These are phyloP conservation scores for Noturus placidus DNA, from an alignment of 2,113 vertebrate species.

Conservation along the genomic window DNA sequence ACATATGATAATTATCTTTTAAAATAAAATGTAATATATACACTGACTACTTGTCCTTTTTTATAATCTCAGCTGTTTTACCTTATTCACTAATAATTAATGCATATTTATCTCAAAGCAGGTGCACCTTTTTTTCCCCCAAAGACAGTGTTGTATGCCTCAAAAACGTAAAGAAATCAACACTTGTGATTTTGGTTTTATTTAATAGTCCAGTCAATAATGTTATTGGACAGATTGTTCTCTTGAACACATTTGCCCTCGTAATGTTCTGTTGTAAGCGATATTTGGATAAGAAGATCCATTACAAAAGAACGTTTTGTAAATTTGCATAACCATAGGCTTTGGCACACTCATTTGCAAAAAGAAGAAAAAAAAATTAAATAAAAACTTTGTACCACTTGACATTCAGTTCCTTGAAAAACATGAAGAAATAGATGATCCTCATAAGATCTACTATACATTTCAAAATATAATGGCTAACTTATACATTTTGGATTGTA, in stretches of 20 bases:
- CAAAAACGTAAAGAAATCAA: conserved; percentile 50
- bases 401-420: conserved; percentile 49
- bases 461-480: conserved; percentile 67
- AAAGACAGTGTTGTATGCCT: not conserved
- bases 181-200: conserved; percentile 47
- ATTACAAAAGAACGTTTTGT: conserved; percentile 44
- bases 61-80: not conserved
- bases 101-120: not conserved
- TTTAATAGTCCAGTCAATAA: conserved; percentile 46
- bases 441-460: conserved; percentile 63
- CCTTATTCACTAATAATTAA: not conserved
- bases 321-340: conserved; percentile 31
- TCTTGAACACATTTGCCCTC: conserved; percentile 14
- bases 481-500: conserved; percentile 51
- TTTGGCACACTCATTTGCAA: conserved; percentile 45
- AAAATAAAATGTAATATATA: conserved; percentile 71
- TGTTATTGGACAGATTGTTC: conserved; percentile 23
- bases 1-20: conserved; percentile 71
- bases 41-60: conserved; percentile 51
- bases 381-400: conserved; percentile 36
- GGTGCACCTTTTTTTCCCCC: not conserved
- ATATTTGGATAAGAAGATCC: conserved; percentile 36
- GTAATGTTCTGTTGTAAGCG: conserved; percentile 24
- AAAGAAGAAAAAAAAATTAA: conserved; percentile 33
- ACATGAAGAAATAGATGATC: conserved; percentile 53